Percentiles rank a stretch among this genome's conserved stretches.
phyloP scores from a whole-genome alignment of 2,113 vertebrate species.

The Peromyscus leucopus region DNA sequence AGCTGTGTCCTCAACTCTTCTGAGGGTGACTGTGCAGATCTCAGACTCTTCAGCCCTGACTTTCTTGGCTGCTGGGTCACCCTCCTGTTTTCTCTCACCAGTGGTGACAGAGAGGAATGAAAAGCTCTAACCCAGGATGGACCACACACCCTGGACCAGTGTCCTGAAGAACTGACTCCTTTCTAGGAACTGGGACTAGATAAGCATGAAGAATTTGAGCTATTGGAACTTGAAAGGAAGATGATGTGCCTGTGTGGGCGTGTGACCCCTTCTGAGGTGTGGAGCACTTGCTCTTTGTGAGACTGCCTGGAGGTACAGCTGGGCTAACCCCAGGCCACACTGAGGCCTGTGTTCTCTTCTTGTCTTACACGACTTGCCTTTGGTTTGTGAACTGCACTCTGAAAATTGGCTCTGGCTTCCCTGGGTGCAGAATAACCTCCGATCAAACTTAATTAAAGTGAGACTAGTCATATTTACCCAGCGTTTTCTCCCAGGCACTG shows the following conservation, averaged over 20 bases:
- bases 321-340: slow-evolving; percentile 53
- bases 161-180: fast-evolving
- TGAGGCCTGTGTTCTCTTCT: slow-evolving; percentile 40
- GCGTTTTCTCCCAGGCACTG: slow-evolving; percentile 80
- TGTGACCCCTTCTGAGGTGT: neutral
- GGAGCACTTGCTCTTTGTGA: fast-evolving
- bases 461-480: slow-evolving; percentile 75
- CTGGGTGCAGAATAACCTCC: slow-evolving; percentile 60
- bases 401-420: slow-evolving; percentile 76
- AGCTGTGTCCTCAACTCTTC: fast-evolving
- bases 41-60: neutral
- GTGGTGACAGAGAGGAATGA: fast-evolving
- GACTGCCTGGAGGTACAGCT: slow-evolving; percentile 63
- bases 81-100: fast-evolving
- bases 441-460: slow-evolving; percentile 77
- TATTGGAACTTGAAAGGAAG: neutral
- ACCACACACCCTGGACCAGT: fast-evolving
- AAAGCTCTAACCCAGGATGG: fast-evolving
- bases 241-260: fast-evolving
- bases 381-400: slow-evolving; percentile 70
- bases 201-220: neutral
- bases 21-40: too few relatives aligned
- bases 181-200: neutral
- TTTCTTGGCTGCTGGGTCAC: fast-evolving
- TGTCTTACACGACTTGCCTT: slow-evolving; percentile 53